Evolutionary conservation across 2,113 vertebrate genomes (phyloP), one percentile per base, ranked within the genome.

Genomic region (Clinocottus analis): DNA sequence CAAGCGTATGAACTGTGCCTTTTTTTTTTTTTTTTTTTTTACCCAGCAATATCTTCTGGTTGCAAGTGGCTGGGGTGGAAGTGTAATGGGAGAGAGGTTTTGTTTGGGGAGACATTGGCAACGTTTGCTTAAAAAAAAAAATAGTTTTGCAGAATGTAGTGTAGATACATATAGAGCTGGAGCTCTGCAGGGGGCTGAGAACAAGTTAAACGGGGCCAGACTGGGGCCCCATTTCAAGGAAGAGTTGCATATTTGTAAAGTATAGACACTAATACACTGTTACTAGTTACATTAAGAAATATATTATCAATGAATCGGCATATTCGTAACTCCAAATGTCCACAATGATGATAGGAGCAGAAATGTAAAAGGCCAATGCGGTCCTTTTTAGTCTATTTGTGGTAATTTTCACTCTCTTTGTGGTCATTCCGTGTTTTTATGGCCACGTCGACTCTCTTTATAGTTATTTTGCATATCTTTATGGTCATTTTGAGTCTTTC

Each of bases 1-100:
- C 80, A 84, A 73, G 61, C 45, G 62, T 75, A 65, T 77, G 65
- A 83, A 81, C 71, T 56, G 64, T 25, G n/a, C 0, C 5, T 31
- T 31, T 31, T 31, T n/a, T n/a, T n/a, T n/a, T n/a, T n/a, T n/a
- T 66, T 64, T 47, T 39, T 21, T 61, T 84, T 66, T 77, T 47
- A 51, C 60, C 56, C 66, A 75, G 69, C 37, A 23, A 10, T 80
- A 45, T 75, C 16, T 43, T 31, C 21, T 39, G 33, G 37, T 12
- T 74, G 62, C 9, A 69, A 13, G 21, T 29, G 55, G 41, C 14
- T 7, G 47, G 31, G 21, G 19, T n/a, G 56, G n/a, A 21, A 14
- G 12, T 8, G 55, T 23, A 47, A 19, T n/a, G 51, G 16, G 2
- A 23, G 62, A 13, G 14, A 51, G 23, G 56, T 27, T 53, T 51